These are phyloP conservation scores for Lasioglossum pauxillum DNA, from an alignment of 2,888 invertebrate species.

Conservation along the genomic window DNA sequence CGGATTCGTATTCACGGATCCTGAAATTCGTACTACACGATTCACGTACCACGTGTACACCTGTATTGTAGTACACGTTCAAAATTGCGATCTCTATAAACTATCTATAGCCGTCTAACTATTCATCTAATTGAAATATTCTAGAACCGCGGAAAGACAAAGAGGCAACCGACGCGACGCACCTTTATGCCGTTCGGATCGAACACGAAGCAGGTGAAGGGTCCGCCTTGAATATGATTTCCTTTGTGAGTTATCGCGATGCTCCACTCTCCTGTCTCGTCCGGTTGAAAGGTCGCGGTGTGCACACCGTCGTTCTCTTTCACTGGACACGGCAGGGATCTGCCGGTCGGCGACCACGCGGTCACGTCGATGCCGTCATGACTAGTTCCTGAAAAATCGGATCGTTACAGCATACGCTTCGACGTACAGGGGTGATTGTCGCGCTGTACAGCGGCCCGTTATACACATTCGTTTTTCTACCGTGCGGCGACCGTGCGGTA, in stretches of 20 bases:
- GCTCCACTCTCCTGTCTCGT: constrained; percentile 98
- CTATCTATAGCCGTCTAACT: background rate
- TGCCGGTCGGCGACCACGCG: constrained; percentile 95
- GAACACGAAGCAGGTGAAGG: constrained; percentile 98
- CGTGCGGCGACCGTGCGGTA: too few species aligned
- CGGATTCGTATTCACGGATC: too few species aligned
- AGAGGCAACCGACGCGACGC: constrained; percentile 11
- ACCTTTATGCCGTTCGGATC: constrained; percentile 95
- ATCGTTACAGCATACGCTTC: background rate
- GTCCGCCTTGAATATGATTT: constrained; percentile 97
- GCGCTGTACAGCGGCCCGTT: background rate
- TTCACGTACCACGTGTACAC: too few species aligned
- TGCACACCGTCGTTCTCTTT: constrained; percentile 95
- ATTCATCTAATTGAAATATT: background rate
- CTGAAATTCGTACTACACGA: too few species aligned
- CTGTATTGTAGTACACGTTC: too few species aligned
- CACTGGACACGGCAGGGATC: constrained; percentile 92
- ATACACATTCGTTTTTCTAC: too few species aligned
- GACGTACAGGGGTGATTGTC: background rate
- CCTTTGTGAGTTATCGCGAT: constrained; percentile 98
- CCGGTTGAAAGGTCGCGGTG: constrained; percentile 98
- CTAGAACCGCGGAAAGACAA: background rate
- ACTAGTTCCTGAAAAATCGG: constrained; percentile 80
- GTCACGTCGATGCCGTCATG: constrained; percentile 93
- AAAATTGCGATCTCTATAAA: too few species aligned